Evolutionary conservation across 2,888 invertebrate genomes (phyloP).

Genomic region (Zhuqinia jingwanae): DNA sequence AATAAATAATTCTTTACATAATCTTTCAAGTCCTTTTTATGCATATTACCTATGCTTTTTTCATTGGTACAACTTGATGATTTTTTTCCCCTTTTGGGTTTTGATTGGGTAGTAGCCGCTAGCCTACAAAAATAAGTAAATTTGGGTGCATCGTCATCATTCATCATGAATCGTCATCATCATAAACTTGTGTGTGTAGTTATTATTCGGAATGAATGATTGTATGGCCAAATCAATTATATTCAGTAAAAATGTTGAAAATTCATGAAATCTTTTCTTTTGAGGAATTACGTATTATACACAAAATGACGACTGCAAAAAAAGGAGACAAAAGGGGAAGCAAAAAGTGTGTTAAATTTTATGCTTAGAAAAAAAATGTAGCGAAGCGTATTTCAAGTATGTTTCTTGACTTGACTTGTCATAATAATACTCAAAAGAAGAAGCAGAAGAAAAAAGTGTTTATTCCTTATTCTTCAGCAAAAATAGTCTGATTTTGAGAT

Average conservation of each 20-base stretch:
- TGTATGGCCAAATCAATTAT: conserved; percentile 53
- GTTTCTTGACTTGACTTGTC: neutral
- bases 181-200: neutral
- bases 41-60: no score
- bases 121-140: no score
- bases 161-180: no score
- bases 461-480: neutral
- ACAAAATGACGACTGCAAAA: no score
- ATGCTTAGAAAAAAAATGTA: neutral
- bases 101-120: no score
- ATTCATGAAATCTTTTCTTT: neutral
- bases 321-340: neutral
- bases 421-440: neutral
- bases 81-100: no score
- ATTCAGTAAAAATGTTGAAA: conserved; percentile 3
- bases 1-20: no score
- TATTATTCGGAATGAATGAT: conserved; percentile 18
- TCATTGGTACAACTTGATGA: no score
- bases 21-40: no score
- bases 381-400: neutral
- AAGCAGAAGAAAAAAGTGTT: neutral
- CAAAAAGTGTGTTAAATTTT: neutral
- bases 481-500: conserved; percentile 23
- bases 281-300: neutral
- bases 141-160: neutral